Percentiles rank a stretch among this genome's conserved stretches.
phyloP scores from a whole-genome alignment of 2,797 vertebrate genomes.

The Cossypha caffra region DNA sequence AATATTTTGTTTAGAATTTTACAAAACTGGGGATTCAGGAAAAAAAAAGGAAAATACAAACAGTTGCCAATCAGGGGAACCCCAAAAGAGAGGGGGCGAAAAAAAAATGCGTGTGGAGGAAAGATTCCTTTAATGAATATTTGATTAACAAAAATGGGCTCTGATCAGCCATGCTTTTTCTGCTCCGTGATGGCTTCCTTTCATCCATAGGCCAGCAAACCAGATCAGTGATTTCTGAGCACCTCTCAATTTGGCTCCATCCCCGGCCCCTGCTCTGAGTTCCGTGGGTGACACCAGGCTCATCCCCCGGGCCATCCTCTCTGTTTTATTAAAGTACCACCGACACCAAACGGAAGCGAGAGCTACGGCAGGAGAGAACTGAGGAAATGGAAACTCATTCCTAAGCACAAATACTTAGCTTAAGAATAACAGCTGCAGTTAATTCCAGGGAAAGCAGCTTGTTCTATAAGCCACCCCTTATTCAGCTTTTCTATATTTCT shows the following conservation, averaged over 20 bases:
- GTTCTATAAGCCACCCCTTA: conserved; percentile 1
- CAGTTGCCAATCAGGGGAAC: conserved; percentile 76
- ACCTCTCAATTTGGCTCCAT: conserved; percentile 55
- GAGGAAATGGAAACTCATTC: neutral
- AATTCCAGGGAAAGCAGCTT: conserved; percentile 40
- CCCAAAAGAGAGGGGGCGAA: conserved; percentile 28
- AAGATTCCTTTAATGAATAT: conserved; percentile 67
- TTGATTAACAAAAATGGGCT: conserved; percentile 75
- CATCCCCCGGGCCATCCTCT: conserved; percentile 24
- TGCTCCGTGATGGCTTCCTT: conserved; percentile 85
- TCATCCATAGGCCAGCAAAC: conserved; percentile 86
- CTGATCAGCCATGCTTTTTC: conserved; percentile 83
- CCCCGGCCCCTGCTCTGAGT: conserved; percentile 11
- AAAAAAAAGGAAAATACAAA: conserved; percentile 50
- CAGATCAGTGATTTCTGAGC: conserved; percentile 49
- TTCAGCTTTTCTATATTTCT: conserved; percentile 3
- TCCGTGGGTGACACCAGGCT: conserved; percentile 42
- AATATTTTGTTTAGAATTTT: conserved; percentile 67
- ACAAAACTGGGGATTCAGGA: conserved; percentile 48
- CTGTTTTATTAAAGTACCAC: conserved; percentile 78
- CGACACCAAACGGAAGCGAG: conserved; percentile 57
- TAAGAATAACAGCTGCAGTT: conserved; percentile 24
- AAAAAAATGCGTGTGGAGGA: conserved; percentile 2
- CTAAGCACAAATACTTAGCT: conserved; percentile 18
- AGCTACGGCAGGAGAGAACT: neutral